Evolutionary conservation across 2,888 invertebrate genomes (phyloP).

Genomic region (Heliconius ismenius): DNA sequence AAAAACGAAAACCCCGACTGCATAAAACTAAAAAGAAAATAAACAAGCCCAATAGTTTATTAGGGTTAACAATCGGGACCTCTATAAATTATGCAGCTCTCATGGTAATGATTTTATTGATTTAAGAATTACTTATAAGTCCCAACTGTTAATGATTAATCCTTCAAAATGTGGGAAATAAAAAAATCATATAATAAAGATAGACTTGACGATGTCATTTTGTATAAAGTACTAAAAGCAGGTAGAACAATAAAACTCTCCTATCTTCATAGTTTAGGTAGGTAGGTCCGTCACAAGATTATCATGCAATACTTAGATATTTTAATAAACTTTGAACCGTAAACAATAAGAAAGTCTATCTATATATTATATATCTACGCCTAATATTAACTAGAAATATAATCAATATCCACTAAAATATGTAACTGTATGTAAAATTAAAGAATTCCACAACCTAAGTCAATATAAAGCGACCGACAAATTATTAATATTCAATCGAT

Average conservation of each 20-base stretch:
- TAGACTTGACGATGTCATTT: not conserved
- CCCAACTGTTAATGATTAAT: no score
- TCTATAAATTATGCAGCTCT: no score
- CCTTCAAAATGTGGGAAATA: no score
- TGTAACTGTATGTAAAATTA: not conserved
- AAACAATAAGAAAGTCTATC: not conserved
- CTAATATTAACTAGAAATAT: not conserved
- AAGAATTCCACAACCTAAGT: not conserved
- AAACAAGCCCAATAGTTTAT: no score
- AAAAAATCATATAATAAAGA: not conserved
- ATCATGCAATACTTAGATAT: not conserved
- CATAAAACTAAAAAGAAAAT: no score
- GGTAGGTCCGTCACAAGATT: not conserved
- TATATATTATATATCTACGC: not conserved
- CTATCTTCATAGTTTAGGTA: not conserved
- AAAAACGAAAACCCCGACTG: no score
- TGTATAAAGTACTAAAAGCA: not conserved
- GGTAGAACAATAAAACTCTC: slow-evolving; percentile 11
- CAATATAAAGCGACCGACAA: not conserved
- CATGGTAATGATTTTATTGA: no score
- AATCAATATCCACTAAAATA: not conserved
- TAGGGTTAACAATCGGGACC: no score
- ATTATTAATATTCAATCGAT: not conserved
- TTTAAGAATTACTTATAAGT: no score
- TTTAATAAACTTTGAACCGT: slow-evolving; percentile 10